These are phyloP conservation scores for Aspidiotus rigidus DNA, from an alignment of 2,888 invertebrate genomes.

Conservation along the genomic window DNA sequence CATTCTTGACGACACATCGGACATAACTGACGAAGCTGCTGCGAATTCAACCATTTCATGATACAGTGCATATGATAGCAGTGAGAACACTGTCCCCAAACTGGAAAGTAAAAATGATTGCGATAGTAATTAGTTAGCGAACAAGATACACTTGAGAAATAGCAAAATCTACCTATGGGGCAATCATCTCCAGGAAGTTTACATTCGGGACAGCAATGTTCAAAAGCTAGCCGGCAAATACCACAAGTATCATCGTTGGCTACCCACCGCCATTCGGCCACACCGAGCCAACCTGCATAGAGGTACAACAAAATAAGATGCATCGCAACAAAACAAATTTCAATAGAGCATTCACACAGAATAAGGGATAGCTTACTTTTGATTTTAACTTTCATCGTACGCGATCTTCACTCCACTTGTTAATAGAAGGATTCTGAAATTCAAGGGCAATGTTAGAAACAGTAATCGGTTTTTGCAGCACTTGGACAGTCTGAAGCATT, in stretches of 20 bases:
- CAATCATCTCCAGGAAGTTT: constrained; percentile 96
- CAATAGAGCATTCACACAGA: too few relatives aligned
- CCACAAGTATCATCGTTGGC: constrained; percentile 99
- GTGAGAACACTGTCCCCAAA: constrained; percentile 97
- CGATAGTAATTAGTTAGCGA: too few relatives aligned
- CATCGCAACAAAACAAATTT: too few relatives aligned
- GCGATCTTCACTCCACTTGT: too few relatives aligned
- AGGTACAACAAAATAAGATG: neutral
- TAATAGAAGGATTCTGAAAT: too few relatives aligned
- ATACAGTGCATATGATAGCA: constrained; percentile 99
- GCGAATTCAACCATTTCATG: constrained; percentile 96
- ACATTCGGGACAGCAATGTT: constrained; percentile 96
- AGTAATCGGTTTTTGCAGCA: too few relatives aligned
- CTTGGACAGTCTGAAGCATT: too few relatives aligned
- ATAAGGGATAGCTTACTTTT: too few relatives aligned
- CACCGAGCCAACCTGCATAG: constrained; percentile 74
- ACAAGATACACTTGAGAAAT: neutral
- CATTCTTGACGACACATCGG: constrained; percentile 99
- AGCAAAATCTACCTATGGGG: constrained; percentile 56
- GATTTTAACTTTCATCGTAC: too few relatives aligned
- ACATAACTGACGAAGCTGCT: constrained; percentile 75
- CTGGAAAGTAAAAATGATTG: constrained; percentile 44
- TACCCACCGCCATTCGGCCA: constrained; percentile 97
- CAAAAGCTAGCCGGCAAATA: constrained; percentile 98
- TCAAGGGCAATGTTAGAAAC: too few relatives aligned